These are phyloP conservation scores for Drosophila austrosaltans DNA, from an alignment of 2,888 invertebrate genomes.

Conservation along the genomic window DNA sequence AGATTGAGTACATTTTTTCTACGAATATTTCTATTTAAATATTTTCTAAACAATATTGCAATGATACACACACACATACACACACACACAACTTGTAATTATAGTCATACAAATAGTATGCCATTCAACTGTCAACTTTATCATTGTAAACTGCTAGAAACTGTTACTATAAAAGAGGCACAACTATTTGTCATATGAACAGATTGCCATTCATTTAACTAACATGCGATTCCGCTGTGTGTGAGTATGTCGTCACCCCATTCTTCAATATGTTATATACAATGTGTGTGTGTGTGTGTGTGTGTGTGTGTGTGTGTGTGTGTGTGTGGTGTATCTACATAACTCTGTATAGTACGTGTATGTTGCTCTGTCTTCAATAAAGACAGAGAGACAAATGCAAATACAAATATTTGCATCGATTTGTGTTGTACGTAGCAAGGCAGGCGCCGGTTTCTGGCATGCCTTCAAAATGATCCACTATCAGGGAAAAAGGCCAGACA, in stretches of 20 bases:
- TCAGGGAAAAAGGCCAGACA: not conserved
- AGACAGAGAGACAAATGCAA: slow-evolving; percentile 66
- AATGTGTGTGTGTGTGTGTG: too few species aligned
- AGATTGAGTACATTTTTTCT: not conserved
- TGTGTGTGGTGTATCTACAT: too few species aligned
- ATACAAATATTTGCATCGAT: slow-evolving; percentile 78
- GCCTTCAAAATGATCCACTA: slow-evolving; percentile 15
- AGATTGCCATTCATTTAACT: slow-evolving; percentile 24
- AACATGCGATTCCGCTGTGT: slow-evolving; percentile 20
- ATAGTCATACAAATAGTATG: not conserved
- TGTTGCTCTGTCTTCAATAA: slow-evolving; percentile 51
- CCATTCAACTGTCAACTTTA: slow-evolving; percentile 4
- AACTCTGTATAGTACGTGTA: not conserved
- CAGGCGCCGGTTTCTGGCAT: slow-evolving; percentile 40
- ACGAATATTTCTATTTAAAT: too few species aligned
- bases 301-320: too few species aligned
- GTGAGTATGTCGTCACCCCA: slow-evolving; percentile 10
- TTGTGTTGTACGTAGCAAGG: slow-evolving; percentile 62
- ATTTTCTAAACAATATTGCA: too few species aligned
- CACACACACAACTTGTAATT: too few species aligned
- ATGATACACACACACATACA: too few species aligned
- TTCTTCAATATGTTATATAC: slow-evolving; percentile 10
- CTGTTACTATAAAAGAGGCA: slow-evolving; percentile 30
- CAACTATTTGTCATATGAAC: slow-evolving; percentile 42
- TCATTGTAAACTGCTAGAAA: slow-evolving; percentile 4